A percentile compares a stretch with the other conserved stretches of the same genome.
Evolutionary conservation across 2,888 invertebrate species (phyloP).

Genomic region (Drosophila kokeensis): DNA sequence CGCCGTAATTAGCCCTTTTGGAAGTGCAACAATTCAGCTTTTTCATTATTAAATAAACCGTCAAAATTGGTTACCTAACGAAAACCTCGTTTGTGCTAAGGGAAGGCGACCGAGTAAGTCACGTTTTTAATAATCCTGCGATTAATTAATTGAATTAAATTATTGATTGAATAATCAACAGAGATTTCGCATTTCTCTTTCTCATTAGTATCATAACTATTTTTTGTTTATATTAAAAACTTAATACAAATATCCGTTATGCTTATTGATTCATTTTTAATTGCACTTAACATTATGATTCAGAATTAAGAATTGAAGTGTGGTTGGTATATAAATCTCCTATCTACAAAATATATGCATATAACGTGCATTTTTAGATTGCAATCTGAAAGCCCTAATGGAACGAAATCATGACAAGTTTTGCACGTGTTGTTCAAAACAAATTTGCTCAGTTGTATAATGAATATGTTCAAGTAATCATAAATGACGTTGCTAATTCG

Average conservation of each 20-base stretch:
- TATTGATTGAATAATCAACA: background rate
- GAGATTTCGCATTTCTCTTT: background rate
- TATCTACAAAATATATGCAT: background rate
- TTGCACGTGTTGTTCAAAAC: slow-evolving; percentile 4
- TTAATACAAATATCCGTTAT: background rate
- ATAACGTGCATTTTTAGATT: background rate
- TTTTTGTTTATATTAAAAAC: background rate
- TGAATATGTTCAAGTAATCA: slow-evolving; percentile 2
- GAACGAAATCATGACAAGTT: slow-evolving; percentile 2
- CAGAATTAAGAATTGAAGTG: background rate
- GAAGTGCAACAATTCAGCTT: slow-evolving; percentile 49
- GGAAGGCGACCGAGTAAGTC: slow-evolving; percentile 81
- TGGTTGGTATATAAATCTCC: background rate
- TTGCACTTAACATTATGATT: background rate
- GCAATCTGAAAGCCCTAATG: background rate
- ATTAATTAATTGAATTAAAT: background rate
- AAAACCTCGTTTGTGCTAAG: slow-evolving; percentile 84
- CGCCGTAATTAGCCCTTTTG: slow-evolving; percentile 18
- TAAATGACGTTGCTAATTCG: slow-evolving; percentile 46
- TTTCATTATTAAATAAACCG: slow-evolving; percentile 63
- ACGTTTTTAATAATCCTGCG: slow-evolving; percentile 11
- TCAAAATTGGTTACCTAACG: slow-evolving; percentile 85
- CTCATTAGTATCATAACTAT: background rate
- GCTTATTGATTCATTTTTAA: background rate
- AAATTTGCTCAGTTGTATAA: background rate